Evolutionary conservation across 1,140 invertebrate species (phyloP).

Genomic region (Saccostrea echinata): DNA sequence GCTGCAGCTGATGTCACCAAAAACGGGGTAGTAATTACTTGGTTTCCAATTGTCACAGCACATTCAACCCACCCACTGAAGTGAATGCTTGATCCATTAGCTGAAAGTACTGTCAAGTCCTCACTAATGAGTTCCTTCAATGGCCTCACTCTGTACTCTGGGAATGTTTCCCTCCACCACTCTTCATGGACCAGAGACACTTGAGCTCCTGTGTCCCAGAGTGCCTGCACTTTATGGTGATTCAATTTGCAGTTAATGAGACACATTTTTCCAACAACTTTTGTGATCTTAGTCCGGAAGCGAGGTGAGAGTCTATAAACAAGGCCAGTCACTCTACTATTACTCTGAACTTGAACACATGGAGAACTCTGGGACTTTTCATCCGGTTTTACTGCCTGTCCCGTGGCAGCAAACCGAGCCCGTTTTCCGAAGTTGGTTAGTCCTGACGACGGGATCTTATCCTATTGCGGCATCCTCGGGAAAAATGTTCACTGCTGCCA

Average conservation of each 20-base stretch:
- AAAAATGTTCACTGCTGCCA: too few relatives aligned
- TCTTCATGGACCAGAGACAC: slow-evolving; percentile 14
- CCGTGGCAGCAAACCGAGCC: too few relatives aligned
- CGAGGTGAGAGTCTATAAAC: too few relatives aligned
- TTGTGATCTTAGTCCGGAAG: neutral
- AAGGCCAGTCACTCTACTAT: slow-evolving; percentile 43
- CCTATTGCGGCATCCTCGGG: too few relatives aligned
- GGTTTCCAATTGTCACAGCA: neutral
- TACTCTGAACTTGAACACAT: slow-evolving; percentile 73
- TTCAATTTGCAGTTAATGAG: neutral
- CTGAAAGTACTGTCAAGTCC: too few relatives aligned
- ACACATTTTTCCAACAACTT: slow-evolving; percentile 38
- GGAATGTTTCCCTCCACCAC: too few relatives aligned
- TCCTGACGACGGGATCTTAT: too few relatives aligned
- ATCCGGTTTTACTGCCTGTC: too few relatives aligned
- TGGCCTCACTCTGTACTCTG: too few relatives aligned
- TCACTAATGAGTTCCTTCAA: too few relatives aligned
- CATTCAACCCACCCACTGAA: neutral
- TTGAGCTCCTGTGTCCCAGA: slow-evolving; percentile 40
- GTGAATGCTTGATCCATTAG: too few relatives aligned
- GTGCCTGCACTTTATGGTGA: neutral
- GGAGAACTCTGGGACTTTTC: slow-evolving; percentile 80
- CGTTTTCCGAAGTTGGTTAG: too few relatives aligned
- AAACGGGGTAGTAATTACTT: slow-evolving; percentile 48
- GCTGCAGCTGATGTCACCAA: slow-evolving; percentile 11